Conservation (phyloP, 1,140 invertebrate species). For the Archegozetes longisetosus region DNA sequence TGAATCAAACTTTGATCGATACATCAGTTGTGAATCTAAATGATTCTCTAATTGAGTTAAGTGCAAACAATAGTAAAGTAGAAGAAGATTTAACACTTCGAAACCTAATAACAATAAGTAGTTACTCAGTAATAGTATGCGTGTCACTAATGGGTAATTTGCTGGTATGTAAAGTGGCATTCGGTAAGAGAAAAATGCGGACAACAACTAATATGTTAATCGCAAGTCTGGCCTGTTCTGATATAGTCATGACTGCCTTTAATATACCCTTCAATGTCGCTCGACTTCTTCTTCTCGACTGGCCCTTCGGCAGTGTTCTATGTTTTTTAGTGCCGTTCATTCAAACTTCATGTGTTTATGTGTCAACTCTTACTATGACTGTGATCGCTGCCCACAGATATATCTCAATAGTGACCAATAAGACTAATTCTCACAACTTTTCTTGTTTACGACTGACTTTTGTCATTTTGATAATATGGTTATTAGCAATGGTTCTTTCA, state of each 20-base stretch:
- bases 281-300: slow-evolving; percentile 26
- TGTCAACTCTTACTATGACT: slow-evolving; percentile 38
- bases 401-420: no score
- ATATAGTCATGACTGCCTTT: slow-evolving; percentile 64
- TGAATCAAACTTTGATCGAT: no score
- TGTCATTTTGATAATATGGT: slow-evolving; percentile 34
- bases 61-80: no score
- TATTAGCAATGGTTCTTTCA: slow-evolving; percentile 30
- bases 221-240: slow-evolving; percentile 62
- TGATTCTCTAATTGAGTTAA: no score
- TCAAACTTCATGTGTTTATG: slow-evolving; percentile 30
- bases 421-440: no score
- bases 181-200: background rate
- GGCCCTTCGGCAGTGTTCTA: slow-evolving; percentile 33
- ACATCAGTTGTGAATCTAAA: no score
- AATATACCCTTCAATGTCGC: slow-evolving; percentile 55
- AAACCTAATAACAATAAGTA: background rate
- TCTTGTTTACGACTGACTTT: no score
- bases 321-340: slow-evolving; percentile 35
- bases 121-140: slow-evolving; percentile 1
- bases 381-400: slow-evolving; percentile 34
- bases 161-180: slow-evolving; percentile 4
- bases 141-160: slow-evolving; percentile 8
- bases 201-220: slow-evolving; percentile 61
- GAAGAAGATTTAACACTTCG: no score